Conservation (phyloP, 2,113 vertebrate species). For the Heterochromis multidens region DNA sequence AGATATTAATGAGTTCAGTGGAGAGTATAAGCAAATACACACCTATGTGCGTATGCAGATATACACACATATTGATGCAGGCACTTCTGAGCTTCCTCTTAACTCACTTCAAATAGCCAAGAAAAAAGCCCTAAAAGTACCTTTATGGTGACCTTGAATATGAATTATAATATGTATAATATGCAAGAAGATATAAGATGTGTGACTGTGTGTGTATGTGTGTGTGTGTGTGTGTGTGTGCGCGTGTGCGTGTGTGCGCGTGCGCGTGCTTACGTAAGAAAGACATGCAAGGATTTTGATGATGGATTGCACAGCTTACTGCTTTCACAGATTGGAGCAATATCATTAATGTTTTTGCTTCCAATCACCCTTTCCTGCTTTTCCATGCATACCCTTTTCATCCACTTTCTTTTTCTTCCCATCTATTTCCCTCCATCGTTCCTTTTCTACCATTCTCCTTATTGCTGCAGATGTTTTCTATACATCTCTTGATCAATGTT, state of each 20-base stretch:
- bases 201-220: neutral
- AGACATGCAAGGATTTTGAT: neutral
- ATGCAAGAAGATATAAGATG: neutral
- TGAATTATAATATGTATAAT: neutral
- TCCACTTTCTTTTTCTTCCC: neutral
- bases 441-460: neutral
- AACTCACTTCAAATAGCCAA: neutral
- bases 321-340: neutral
- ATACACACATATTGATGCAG: neutral
- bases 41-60: neutral
- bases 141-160: constrained; percentile 14
- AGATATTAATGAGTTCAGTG: neutral
- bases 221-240: too few species aligned
- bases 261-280: neutral
- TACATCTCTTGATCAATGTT: neutral
- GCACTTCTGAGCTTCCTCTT: neutral
- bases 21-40: neutral
- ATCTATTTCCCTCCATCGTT: neutral
- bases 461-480: neutral
- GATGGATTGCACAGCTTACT: constrained; percentile 6
- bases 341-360: neutral
- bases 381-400: neutral
- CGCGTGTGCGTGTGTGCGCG: neutral
- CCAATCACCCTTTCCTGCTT: neutral
- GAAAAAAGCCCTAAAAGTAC: neutral